These are phyloP conservation scores for Meriones psammophilus DNA, from an alignment of 2,797 vertebrate genomes.

Conservation along the genomic window DNA sequence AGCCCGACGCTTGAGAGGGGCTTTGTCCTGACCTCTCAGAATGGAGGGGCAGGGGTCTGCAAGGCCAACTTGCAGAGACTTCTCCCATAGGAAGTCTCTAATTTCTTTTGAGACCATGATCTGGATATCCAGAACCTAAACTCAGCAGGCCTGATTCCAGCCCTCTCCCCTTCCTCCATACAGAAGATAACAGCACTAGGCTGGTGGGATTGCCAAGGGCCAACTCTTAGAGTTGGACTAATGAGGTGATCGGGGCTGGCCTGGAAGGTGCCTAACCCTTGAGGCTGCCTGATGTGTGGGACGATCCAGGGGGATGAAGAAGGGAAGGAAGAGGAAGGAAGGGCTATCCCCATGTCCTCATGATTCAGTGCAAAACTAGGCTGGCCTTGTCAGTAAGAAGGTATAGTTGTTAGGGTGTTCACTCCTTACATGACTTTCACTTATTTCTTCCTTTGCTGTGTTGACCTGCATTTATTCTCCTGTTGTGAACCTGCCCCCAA, in stretches of 20 bases:
- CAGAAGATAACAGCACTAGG: not conserved
- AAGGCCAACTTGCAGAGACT: not conserved
- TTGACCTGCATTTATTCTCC: not conserved
- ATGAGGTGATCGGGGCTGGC: not conserved
- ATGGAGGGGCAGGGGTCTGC: not conserved
- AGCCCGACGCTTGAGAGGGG: fast-evolving
- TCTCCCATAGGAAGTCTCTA: not conserved
- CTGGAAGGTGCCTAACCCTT: not conserved
- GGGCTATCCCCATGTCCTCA: fast-evolving
- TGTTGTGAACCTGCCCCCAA: not conserved
- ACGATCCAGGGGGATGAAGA: not conserved
- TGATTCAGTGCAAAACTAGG: not conserved
- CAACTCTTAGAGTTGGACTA: not conserved
- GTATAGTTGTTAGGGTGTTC: not conserved
- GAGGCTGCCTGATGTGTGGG: not conserved
- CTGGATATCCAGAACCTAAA: not conserved
- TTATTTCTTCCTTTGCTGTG: not conserved
- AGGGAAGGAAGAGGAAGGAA: not conserved
- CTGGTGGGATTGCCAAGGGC: not conserved
- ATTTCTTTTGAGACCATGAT: not conserved
- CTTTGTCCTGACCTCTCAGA: not conserved
- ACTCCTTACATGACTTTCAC: not conserved
- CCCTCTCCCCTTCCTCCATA: not conserved
- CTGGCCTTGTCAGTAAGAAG: not conserved
- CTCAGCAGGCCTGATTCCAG: not conserved